Percentiles rank a stretch among this genome's conserved stretches.
These are phyloP conservation scores for Grantiella picta DNA, from an alignment of 2,113 vertebrate genomes.

Conservation along the genomic window DNA sequence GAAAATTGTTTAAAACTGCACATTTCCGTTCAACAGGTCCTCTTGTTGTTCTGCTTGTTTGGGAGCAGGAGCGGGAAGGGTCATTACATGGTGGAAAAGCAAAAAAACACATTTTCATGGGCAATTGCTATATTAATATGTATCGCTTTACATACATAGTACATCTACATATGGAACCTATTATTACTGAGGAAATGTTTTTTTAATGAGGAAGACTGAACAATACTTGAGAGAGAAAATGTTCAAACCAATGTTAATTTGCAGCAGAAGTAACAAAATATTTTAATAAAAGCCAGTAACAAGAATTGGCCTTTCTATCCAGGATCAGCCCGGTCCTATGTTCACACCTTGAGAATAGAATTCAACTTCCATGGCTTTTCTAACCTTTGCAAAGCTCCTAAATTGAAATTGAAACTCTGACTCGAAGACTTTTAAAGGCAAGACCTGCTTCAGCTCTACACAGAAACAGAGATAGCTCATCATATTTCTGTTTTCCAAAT, in stretches of 20 bases:
- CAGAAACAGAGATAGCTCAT: neutral
- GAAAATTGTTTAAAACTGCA: slow-evolving; percentile 20
- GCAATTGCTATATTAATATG: slow-evolving; percentile 4
- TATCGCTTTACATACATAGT: slow-evolving; percentile 14
- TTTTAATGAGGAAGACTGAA: slow-evolving; percentile 61
- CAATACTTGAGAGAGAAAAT: slow-evolving; percentile 58
- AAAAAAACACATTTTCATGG: neutral
- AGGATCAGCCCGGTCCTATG: neutral
- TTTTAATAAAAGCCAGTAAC: slow-evolving; percentile 21
- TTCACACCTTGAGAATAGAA: neutral
- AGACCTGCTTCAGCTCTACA: neutral
- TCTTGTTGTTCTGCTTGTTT: slow-evolving; percentile 25
- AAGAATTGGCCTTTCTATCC: neutral
- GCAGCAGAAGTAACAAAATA: slow-evolving; percentile 34
- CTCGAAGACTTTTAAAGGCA: neutral
- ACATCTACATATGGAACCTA: slow-evolving; percentile 34
- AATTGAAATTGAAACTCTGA: neutral
- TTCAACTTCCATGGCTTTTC: accelerated
- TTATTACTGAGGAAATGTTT: slow-evolving; percentile 54
- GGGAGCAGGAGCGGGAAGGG: neutral
- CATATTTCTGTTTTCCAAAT: neutral
- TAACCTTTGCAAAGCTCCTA: neutral
- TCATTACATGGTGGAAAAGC: slow-evolving; percentile 26
- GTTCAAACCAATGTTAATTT: slow-evolving; percentile 43
- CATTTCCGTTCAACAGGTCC: neutral